Evolutionary conservation across 2,113 vertebrate species (phyloP), one percentile per base, ranked within the genome.

Genomic region (Hyla sarda): DNA sequence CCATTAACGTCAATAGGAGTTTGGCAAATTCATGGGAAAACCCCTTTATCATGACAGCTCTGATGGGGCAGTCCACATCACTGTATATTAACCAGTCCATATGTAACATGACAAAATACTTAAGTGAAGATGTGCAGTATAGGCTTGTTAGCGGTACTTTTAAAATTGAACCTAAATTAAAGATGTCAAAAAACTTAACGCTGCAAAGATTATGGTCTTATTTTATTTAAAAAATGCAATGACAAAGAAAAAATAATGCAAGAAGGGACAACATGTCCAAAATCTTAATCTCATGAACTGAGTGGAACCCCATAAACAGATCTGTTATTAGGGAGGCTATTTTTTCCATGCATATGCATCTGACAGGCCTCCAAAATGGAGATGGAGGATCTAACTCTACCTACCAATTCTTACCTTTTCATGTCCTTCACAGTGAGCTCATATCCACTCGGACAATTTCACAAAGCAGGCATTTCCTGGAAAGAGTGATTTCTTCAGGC

Each of bases 301-400:
- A 30, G 6, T 30, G 47, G 69, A 41, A 1, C 32, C 3, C 60
- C 12, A 65, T 32, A 67, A 23, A 9, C n/a, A 28, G 58, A 37
- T 56, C 25, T 30, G 16, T 48, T 50, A 7, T 11, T 37, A 45
- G 48, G 69, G 5, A 72, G 81, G 28, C 28, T 37, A 62, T 19
- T 52, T 54, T 72, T 50, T 50, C 65, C 50, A 71, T 52, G 45
- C 41, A 52, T 30, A 45, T 34, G 65, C 13, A 7, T 30, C 60
- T 60, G 17, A 71, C n/a, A 37, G n/a, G 65, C 60, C 71, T 74
- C 50, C 69, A 94, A 86, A 89, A 90, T 92, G 89, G 91, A 88
- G 89, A 90, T 93, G 93, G 95, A 95, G 95, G 93, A 95, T 95
- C 94, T 94, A 95, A 94, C 95, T 92, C 84, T 93, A 92, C 89